Evolutionary conservation across 2,888 invertebrate species (phyloP), one percentile per base, ranked within the genome.

Genomic region (Oithona nana): DNA sequence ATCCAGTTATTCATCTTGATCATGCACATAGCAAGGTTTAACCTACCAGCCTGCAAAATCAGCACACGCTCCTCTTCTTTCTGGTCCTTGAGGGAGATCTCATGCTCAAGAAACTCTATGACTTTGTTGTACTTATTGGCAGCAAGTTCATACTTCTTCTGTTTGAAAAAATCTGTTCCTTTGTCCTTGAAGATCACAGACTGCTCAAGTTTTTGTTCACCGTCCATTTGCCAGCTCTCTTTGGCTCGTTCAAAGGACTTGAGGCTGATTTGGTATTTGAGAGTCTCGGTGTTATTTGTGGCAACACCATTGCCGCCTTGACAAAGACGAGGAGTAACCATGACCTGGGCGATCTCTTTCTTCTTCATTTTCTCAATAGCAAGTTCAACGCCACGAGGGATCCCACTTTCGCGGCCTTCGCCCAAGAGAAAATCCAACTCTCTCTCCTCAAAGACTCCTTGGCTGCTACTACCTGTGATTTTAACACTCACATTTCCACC

Each of bases 81-180:
- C 63, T 75, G 73, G 66, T 75, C 76, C 65, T 73, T 71, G 64
- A 72, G 69, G 64, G 73, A 75, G 66, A 75, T 75, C 68, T 80
- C 79, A 67, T 71, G 69, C 66, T 82, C 81, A 64, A 89, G 70
- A 67, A 80, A 80, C 0, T 80, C 75, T 8, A 80, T 73, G 39
- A 88, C 81, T 71, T 84, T 84, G 68, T 83, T 82, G 72, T 95
- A 95, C 80, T 90, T 84, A 72, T 86, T 88, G 57, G 84, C 76
- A 0, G 97, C 94, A 67, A 89, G 69, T 62, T 76, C 74, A 68
- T 79, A 83, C 71, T 92, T 89, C 64, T 78, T 81, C 0, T 77
- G 78, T 73, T 89, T 90, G 70, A 92, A 90, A 72, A 88, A 93
- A 57, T 80, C 79, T 0, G 90, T 94, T 55, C 94, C 97, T 71